Evolutionary conservation across 1,140 invertebrate genomes (phyloP).

Genomic region (Diuraphis noxia): DNA sequence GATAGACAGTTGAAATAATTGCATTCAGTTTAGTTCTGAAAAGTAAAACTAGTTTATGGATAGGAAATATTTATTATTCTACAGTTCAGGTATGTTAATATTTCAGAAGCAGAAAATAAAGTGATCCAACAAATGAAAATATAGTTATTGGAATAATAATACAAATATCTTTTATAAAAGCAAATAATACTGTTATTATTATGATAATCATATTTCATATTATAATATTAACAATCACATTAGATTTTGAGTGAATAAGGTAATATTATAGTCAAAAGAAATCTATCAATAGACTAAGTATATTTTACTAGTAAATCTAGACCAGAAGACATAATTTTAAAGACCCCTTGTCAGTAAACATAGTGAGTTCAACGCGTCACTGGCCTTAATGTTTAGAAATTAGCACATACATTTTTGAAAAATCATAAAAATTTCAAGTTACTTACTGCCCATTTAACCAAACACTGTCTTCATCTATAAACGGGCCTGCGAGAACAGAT

Average conservation of each 20-base stretch:
- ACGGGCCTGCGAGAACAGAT: slow-evolving; percentile 73
- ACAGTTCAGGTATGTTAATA: no score
- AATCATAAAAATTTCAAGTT: slow-evolving; percentile 37
- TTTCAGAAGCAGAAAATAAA: no score
- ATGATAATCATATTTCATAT: background rate
- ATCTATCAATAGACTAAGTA: background rate
- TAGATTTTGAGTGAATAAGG: background rate
- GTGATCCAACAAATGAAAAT: background rate
- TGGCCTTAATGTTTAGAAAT: background rate
- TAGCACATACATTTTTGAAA: background rate
- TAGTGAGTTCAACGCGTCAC: background rate
- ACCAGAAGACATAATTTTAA: background rate
- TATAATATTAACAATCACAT: background rate
- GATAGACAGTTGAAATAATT: background rate
- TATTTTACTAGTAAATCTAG: background rate
- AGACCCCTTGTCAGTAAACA: background rate
- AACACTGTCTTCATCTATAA: slow-evolving; percentile 76
- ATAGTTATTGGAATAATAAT: background rate
- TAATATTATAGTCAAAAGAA: background rate
- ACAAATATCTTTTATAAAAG: background rate
- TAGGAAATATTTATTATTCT: no score
- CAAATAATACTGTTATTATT: background rate
- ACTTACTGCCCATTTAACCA: slow-evolving; percentile 85
- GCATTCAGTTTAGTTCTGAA: background rate
- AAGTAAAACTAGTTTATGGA: no score